Evolutionary conservation across 2,888 invertebrate genomes (phyloP).

Genomic region (Urechis unicinctus): DNA sequence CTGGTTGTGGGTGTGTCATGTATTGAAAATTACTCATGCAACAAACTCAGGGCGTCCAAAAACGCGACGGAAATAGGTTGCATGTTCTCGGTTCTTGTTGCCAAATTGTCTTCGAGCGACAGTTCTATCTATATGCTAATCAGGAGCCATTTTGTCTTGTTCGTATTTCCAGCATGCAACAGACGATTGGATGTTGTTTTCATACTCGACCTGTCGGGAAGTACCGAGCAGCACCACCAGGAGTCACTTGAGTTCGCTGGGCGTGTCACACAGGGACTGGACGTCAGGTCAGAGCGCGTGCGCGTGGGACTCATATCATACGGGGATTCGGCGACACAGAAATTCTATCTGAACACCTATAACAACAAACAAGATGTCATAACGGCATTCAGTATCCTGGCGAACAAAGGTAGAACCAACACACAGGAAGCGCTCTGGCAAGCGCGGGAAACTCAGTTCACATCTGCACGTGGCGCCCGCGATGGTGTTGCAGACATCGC

Average conservation of each 20-base stretch:
- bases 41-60: no score
- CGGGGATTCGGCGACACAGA: conserved; percentile 8
- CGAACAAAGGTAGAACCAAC: conserved; percentile 33
- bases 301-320: conserved; percentile 19
- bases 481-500: conserved; percentile 27
- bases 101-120: no score
- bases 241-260: conserved; percentile 15
- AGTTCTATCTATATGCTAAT: no score
- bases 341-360: conserved; percentile 36
- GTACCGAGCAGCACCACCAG: conserved; percentile 17
- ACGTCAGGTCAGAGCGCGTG: conserved; percentile 14
- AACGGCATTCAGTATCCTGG: conserved; percentile 31
- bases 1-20: no score
- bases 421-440: conserved; percentile 29
- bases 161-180: conserved; percentile 21
- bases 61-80: no score
- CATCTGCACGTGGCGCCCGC: conserved; percentile 14
- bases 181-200: conserved; percentile 20
- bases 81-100: no score
- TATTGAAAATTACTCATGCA: no score
- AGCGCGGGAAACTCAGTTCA: conserved; percentile 29
- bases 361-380: conserved; percentile 18
- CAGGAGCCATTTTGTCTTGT: no score
- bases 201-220: conserved; percentile 23
- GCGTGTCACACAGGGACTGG: conserved; percentile 16